Evolutionary conservation across 2,888 invertebrate species (phyloP).

Genomic region (Acleris cristana): DNA sequence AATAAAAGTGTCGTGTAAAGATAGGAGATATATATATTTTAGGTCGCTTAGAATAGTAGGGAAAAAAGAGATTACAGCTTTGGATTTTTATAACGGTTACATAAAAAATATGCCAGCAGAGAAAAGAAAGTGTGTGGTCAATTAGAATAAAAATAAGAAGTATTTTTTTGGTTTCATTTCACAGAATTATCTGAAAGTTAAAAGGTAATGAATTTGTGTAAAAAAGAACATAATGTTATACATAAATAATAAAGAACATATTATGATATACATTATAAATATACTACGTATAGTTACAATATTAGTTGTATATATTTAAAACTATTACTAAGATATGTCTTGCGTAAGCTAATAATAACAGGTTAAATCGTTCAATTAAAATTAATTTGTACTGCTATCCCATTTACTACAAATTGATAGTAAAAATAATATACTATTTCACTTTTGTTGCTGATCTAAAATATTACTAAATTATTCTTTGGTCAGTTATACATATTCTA

Average conservation of each 20-base stretch:
- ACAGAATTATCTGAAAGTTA: not conserved
- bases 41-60: conserved; percentile 86
- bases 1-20: conserved; percentile 87
- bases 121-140: conserved; percentile 61
- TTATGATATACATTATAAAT: too few relatives aligned
- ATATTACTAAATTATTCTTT: conserved; percentile 27
- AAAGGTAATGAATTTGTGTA: not conserved
- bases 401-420: conserved; percentile 9
- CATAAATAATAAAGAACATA: not conserved
- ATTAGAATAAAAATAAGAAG: conserved; percentile 41
- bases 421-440: not conserved
- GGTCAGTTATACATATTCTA: conserved; percentile 20
- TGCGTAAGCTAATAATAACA: too few relatives aligned
- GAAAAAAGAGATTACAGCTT: conserved; percentile 88
- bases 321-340: too few relatives aligned
- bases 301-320: too few relatives aligned
- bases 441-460: conserved; percentile 1
- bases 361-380: too few relatives aligned
- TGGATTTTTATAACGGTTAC: conserved; percentile 95
- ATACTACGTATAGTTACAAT: too few relatives aligned
- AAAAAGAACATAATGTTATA: not conserved
- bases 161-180: conserved; percentile 26
- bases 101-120: conserved; percentile 82
- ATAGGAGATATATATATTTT: conserved; percentile 86
- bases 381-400: conserved; percentile 19